Evolutionary conservation across 2,888 invertebrate genomes (phyloP).

Genomic region (Mesoligia furuncula): DNA sequence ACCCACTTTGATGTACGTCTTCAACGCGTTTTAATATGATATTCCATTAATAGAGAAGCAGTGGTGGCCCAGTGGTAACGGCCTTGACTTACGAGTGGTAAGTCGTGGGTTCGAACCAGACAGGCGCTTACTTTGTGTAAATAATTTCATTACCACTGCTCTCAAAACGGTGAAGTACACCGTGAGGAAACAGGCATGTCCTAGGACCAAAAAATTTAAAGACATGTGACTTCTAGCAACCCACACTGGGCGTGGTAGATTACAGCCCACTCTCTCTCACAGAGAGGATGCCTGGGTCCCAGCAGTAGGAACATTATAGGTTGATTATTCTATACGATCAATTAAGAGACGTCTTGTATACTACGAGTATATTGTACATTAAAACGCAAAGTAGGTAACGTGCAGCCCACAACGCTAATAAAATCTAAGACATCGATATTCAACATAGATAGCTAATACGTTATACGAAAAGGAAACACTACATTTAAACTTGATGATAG

Average conservation of each 20-base stretch:
- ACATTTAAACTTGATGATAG: background rate
- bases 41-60: background rate
- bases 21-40: background rate
- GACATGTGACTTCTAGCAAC: background rate
- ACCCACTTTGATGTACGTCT: slow-evolving; percentile 5
- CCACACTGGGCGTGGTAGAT: background rate
- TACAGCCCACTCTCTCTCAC: background rate
- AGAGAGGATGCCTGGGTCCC: background rate
- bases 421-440: background rate
- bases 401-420: background rate
- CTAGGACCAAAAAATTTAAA: background rate
- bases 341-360: background rate
- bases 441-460: background rate
- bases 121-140: background rate
- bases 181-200: background rate
- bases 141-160: background rate
- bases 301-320: background rate
- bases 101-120: background rate
- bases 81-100: too few species aligned
- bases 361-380: background rate
- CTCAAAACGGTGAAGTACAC: background rate
- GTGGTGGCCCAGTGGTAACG: background rate
- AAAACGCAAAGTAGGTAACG: background rate
- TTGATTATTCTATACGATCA: background rate
- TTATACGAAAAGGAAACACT: background rate